Percentiles rank a stretch among this genome's conserved stretches.
Conservation (phyloP, 2,113 vertebrate genomes). For the Lycaon pictus region DNA sequence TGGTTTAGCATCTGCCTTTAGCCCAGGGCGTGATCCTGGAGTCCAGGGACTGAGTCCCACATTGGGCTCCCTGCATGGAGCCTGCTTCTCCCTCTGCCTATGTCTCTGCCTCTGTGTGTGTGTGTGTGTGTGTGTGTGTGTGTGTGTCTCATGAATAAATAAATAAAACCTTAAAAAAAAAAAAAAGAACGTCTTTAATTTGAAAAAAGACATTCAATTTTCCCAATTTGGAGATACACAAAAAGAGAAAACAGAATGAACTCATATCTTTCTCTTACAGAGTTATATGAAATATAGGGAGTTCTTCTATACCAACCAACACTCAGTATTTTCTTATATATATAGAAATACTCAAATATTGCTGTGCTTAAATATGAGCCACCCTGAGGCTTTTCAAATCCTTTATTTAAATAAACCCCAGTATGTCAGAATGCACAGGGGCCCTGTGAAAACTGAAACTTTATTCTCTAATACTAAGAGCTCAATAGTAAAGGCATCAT, state of each 20-base stretch:
- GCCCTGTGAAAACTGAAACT: constrained; percentile 40
- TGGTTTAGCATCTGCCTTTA: too few relatives aligned
- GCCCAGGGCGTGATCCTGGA: too few relatives aligned
- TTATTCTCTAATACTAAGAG: constrained; percentile 14
- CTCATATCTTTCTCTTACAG: neutral
- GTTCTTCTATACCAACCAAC: neutral
- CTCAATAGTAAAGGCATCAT: constrained; percentile 40
- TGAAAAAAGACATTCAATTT: neutral
- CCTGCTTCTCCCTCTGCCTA: too few relatives aligned
- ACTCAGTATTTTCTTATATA: constrained; percentile 14
- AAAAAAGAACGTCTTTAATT: neutral
- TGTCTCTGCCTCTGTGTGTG: too few relatives aligned
- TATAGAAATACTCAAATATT: constrained; percentile 23
- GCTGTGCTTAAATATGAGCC: neutral
- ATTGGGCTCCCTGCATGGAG: too few relatives aligned
- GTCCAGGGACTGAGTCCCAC: too few relatives aligned
- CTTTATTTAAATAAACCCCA: neutral
- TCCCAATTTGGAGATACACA: constrained; percentile 19
- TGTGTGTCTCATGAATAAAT: too few relatives aligned
- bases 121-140: too few relatives aligned
- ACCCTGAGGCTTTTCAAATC: neutral
- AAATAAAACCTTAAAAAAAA: too few relatives aligned
- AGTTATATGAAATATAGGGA: constrained; percentile 32
- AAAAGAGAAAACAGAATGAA: constrained; percentile 54
- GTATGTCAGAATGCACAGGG: neutral